Evolutionary conservation across 2,888 invertebrate genomes (phyloP).

Genomic region (Petrolisthes manimaculis): DNA sequence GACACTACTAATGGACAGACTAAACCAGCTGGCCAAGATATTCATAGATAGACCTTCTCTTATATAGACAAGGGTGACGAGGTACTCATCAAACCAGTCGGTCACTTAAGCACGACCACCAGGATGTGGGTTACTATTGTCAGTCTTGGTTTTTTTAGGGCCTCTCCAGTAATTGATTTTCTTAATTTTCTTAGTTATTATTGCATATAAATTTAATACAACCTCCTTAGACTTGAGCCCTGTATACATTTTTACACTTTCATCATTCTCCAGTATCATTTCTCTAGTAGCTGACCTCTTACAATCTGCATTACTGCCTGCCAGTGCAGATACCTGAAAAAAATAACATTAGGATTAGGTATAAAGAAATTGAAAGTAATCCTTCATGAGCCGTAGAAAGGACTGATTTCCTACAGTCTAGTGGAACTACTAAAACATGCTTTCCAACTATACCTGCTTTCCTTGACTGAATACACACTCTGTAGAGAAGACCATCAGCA

Average conservation of each 20-base stretch:
- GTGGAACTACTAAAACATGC: too few relatives aligned
- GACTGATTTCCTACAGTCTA: too few relatives aligned
- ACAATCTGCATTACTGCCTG: not conserved
- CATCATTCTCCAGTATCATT: not conserved
- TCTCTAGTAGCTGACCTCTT: not conserved
- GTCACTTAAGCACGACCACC: not conserved
- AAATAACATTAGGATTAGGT: not conserved
- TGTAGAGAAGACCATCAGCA: too few relatives aligned
- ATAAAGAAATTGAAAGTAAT: not conserved
- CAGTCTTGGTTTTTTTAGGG: not conserved
- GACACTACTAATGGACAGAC: not conserved
- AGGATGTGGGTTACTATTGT: not conserved
- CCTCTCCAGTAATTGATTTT: slow-evolving; percentile 10
- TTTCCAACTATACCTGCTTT: too few relatives aligned
- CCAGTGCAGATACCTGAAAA: not conserved
- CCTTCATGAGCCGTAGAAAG: too few relatives aligned
- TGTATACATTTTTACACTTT: not conserved
- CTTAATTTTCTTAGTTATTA: not conserved
- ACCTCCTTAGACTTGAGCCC: not conserved
- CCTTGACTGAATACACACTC: too few relatives aligned
- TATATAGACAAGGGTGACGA: slow-evolving; percentile 4
- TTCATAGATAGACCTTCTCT: not conserved
- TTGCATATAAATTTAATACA: not conserved
- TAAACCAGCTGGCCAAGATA: not conserved
- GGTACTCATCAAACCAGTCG: not conserved